Percentiles rank a stretch among this genome's conserved stretches.
These are phyloP conservation scores for Sarcophaga bullata DNA, from an alignment of 1,140 invertebrate species.

Conservation along the genomic window DNA sequence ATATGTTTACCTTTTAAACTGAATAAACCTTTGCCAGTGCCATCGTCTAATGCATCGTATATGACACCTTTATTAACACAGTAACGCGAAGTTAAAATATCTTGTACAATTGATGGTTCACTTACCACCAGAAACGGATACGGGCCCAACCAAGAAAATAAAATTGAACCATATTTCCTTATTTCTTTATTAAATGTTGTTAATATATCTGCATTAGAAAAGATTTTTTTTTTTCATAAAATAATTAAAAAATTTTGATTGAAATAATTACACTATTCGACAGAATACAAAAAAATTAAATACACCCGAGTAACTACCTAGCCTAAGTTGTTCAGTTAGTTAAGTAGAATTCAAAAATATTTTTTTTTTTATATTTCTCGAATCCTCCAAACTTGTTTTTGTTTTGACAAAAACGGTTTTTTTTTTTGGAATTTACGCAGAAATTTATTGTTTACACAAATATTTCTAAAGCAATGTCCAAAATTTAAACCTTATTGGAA, in stretches of 20 bases:
- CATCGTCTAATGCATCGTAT: conserved; percentile 58
- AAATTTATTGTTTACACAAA: no score
- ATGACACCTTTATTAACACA: conserved; percentile 60
- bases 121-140: conserved; percentile 55
- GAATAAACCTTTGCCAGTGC: conserved; percentile 55
- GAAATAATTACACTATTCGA: no score
- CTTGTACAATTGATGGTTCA: conserved; percentile 57
- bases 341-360: no score
- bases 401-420: no score
- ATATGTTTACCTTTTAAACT: conserved; percentile 51
- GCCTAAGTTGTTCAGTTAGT: no score
- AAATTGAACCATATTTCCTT: conserved; percentile 50
- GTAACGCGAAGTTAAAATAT: conserved; percentile 58
- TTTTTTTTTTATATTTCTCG: no score
- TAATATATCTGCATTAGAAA: conserved; percentile 52
- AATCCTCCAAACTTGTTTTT: no score
- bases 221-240: neutral
- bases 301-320: no score
- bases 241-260: conserved; percentile 26
- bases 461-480: no score
- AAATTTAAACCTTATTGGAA: no score
- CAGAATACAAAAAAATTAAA: no score
- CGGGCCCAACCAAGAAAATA: conserved; percentile 60
- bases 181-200: conserved; percentile 48
- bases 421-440: no score